These are phyloP conservation scores for Thereva unica DNA, from an alignment of 2,888 invertebrate genomes.

Conservation along the genomic window DNA sequence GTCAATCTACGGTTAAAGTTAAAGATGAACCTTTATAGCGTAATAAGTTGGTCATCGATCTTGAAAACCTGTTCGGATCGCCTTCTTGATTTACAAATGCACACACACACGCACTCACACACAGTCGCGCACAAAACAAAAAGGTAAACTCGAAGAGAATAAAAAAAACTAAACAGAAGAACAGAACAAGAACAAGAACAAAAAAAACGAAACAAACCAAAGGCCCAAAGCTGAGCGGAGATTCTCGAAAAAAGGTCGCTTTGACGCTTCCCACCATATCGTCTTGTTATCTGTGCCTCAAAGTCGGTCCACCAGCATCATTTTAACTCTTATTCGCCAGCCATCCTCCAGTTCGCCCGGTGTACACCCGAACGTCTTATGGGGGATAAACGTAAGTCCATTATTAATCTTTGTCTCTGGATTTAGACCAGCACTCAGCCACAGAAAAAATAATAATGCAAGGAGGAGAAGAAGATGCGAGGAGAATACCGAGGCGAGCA, in stretches of 20 bases:
- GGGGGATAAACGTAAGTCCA: conserved; percentile 37
- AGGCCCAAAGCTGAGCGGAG: conserved; percentile 5
- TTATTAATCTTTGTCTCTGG: conserved; percentile 39
- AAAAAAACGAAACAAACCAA: conserved; percentile 1
- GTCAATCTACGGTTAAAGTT: conserved; percentile 29
- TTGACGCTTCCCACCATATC: conserved; percentile 38
- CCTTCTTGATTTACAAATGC: conserved; percentile 1
- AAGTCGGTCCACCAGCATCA: conserved; percentile 30
- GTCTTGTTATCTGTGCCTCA: conserved; percentile 32
- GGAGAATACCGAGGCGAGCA: background rate
- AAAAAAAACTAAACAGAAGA: background rate
- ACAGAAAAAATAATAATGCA: conserved; percentile 17
- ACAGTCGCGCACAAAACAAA: conserved; percentile 3
- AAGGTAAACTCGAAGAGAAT: background rate
- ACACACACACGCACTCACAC: conserved; percentile 11
- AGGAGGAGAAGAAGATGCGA: conserved; percentile 14
- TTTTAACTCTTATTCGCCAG: conserved; percentile 13
- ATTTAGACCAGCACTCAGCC: conserved; percentile 35
- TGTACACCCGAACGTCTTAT: conserved; percentile 31
- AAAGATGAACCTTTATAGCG: conserved; percentile 23
- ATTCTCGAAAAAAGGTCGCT: conserved; percentile 33
- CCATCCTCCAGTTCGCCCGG: conserved; percentile 9
- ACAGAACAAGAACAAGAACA: background rate
- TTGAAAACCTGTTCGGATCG: conserved; percentile 34
- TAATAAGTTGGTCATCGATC: conserved; percentile 40